Evolutionary conservation across 2,797 vertebrate species (phyloP).

Genomic region (Squalus acanthias): DNA sequence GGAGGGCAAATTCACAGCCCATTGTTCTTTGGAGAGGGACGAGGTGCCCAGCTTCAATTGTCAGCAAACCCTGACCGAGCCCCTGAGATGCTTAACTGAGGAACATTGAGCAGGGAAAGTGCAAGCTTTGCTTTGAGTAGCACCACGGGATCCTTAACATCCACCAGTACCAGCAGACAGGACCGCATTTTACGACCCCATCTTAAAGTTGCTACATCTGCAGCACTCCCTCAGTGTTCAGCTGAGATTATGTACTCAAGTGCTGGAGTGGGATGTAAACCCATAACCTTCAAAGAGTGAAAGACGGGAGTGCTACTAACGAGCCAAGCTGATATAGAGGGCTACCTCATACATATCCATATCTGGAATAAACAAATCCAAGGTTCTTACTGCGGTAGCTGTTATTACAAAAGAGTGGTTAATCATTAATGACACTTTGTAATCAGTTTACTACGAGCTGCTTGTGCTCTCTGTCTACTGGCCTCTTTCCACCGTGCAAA

Average conservation of each 20-base stretch:
- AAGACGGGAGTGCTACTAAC: not conserved
- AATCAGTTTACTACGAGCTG: slow-evolving; percentile 29
- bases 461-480: not conserved
- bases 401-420: slow-evolving; percentile 5
- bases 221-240: not conserved
- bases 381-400: not conserved
- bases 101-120: not conserved
- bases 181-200: not conserved
- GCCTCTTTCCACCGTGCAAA: slow-evolving; percentile 17
- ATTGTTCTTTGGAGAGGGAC: not conserved
- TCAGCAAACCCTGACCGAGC: not conserved
- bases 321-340: not conserved
- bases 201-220: not conserved
- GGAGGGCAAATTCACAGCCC: not conserved
- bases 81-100: not conserved
- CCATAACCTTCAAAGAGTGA: not conserved
- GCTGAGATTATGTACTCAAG: not conserved
- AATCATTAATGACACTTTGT: slow-evolving; percentile 30
- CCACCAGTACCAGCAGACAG: not conserved
- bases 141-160: not conserved
- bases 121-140: not conserved
- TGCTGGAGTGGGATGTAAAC: not conserved
- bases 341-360: not conserved
- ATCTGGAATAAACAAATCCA: slow-evolving; percentile 25
- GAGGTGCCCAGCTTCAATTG: too few relatives aligned